Evolutionary conservation across 2,888 invertebrate species (phyloP).

Genomic region (Tetrapedia diversipes): DNA sequence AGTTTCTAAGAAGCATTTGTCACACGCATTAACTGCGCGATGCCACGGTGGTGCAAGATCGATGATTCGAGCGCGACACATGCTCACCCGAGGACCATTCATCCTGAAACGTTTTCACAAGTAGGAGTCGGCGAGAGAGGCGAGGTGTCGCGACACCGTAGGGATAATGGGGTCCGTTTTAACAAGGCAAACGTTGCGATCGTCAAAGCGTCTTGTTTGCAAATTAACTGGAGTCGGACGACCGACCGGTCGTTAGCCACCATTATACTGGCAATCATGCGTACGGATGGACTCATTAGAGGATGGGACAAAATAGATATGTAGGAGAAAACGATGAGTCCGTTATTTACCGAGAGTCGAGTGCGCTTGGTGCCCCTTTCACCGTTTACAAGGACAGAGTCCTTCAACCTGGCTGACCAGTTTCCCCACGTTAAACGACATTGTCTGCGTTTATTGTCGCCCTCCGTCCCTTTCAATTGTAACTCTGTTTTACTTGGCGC

Average conservation of each 20-base stretch:
- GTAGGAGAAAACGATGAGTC: slow-evolving; percentile 32
- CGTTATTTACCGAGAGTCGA: slow-evolving; percentile 68
- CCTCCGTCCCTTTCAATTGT: slow-evolving; percentile 24
- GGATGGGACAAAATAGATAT: neutral
- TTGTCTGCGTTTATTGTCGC: slow-evolving; percentile 67
- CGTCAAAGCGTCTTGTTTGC: slow-evolving; percentile 38
- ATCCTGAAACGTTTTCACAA: slow-evolving; percentile 26
- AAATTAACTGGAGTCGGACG: slow-evolving; percentile 56
- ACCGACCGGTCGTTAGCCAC: slow-evolving; percentile 52
- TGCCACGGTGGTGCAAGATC: slow-evolving; percentile 18
- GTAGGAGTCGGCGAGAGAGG: slow-evolving; percentile 6
- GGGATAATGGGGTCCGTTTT: slow-evolving; percentile 43
- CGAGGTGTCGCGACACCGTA: slow-evolving; percentile 16
- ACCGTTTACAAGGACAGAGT: slow-evolving; percentile 38
- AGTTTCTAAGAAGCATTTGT: slow-evolving; percentile 31
- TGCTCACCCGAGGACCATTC: slow-evolving; percentile 29
- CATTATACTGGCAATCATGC: slow-evolving; percentile 57
- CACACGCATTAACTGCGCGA: slow-evolving; percentile 17
- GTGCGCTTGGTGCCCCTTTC: slow-evolving; percentile 44
- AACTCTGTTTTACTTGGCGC: slow-evolving; percentile 43
- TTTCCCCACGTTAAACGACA: slow-evolving; percentile 62
- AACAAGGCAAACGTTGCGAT: slow-evolving; percentile 45
- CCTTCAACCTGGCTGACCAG: slow-evolving; percentile 61
- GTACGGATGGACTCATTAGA: slow-evolving; percentile 53
- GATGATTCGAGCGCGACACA: slow-evolving; percentile 24